Conservation (phyloP, 2,113 vertebrate genomes). For the Baryphthengus martii region DNA sequence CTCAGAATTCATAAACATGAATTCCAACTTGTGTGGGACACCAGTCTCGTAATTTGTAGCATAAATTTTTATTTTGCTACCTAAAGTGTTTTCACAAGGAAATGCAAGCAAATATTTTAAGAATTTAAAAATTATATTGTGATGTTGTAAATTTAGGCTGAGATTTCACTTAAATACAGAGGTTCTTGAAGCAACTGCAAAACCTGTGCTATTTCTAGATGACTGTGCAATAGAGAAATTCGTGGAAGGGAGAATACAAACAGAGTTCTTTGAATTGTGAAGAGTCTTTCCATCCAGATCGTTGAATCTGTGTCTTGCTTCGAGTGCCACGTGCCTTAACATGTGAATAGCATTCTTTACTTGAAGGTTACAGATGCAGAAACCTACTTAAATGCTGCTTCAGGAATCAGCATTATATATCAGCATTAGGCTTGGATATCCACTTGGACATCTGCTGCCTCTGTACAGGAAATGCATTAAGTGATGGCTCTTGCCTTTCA, state of each 20-base stretch:
- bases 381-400: conserved; percentile 37
- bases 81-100: neutral
- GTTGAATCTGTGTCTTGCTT: neutral
- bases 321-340: neutral
- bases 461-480: conserved; percentile 7
- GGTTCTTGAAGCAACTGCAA: neutral
- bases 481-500: conserved; percentile 25
- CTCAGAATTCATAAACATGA: neutral
- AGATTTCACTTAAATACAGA: neutral
- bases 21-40: neutral
- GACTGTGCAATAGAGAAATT: neutral
- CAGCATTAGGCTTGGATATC: conserved; percentile 41
- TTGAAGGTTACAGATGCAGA: conserved; percentile 43
- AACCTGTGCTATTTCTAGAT: neutral
- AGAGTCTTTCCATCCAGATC: neutral
- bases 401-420: conserved; percentile 12
- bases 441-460: conserved; percentile 49
- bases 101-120: neutral
- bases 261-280: neutral
- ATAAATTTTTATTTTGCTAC: neutral
- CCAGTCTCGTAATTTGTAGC: neutral
- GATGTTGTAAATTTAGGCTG: neutral
- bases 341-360: neutral
- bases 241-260: neutral
- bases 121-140: neutral